Conservation (phyloP, 2,888 invertebrate genomes). For the Mayetiola destructor region DNA sequence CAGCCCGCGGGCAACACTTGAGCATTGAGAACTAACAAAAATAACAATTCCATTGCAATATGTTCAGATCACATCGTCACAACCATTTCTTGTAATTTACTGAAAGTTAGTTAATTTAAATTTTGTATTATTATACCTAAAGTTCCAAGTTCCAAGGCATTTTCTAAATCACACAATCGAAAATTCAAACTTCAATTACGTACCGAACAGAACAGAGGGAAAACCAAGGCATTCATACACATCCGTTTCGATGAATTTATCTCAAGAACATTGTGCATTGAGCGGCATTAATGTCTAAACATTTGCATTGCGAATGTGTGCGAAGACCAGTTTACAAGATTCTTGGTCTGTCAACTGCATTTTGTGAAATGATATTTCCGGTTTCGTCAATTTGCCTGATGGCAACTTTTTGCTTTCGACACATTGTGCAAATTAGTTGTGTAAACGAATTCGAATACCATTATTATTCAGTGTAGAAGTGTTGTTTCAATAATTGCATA, state of each 20-base stretch:
- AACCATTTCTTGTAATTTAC: background rate
- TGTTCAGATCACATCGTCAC: no score
- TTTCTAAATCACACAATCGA: background rate
- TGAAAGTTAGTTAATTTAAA: slow-evolving; percentile 5
- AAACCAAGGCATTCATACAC: background rate
- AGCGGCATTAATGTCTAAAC: background rate
- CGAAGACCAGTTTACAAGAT: background rate
- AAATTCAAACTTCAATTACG: no score
- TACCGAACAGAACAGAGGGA: no score
- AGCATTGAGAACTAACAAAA: no score
- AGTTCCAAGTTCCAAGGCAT: background rate
- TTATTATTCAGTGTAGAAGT: background rate
- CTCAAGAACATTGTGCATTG: no score
- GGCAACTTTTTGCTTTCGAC: background rate
- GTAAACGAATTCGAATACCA: background rate
- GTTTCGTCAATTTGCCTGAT: background rate
- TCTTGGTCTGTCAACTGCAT: slow-evolving; percentile 1
- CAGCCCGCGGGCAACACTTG: no score
- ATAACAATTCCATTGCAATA: no score
- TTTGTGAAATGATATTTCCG: background rate
- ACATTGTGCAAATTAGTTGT: background rate
- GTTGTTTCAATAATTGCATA: no score
- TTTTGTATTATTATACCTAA: background rate
- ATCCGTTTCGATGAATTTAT: background rate
- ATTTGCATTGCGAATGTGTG: background rate